Percentiles rank a stretch among this genome's conserved stretches.
Evolutionary conservation across 1,140 invertebrate genomes (phyloP).

Genomic region (Eueides isabella): DNA sequence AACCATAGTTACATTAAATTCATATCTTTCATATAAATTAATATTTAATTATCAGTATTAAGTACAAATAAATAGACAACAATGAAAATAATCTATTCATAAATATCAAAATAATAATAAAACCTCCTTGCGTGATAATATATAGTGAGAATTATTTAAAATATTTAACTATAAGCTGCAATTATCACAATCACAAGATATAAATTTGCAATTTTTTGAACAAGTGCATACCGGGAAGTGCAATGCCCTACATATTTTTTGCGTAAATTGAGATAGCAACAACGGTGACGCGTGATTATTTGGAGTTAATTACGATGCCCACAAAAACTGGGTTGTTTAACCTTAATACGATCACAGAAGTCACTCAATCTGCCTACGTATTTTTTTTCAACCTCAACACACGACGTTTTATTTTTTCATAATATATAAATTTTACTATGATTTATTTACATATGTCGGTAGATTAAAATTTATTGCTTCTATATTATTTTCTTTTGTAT

Average conservation of each 20-base stretch:
- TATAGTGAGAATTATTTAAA: not conserved
- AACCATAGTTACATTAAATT: no score
- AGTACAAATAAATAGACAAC: not conserved
- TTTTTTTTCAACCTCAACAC: not conserved
- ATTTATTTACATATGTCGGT: not conserved
- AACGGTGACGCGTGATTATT: constrained; percentile 32
- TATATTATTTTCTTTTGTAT: not conserved
- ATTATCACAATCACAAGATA: not conserved
- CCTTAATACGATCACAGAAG: constrained; percentile 1
- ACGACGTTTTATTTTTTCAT: not conserved
- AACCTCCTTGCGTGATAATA: not conserved
- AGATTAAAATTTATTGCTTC: not conserved
- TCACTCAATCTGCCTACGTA: constrained; percentile 6
- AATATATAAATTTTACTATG: not conserved
- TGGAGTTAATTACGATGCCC: constrained; percentile 30
- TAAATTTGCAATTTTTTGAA: not conserved
- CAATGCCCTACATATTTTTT: constrained; percentile 34
- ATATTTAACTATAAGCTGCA: not conserved
- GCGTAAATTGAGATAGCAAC: constrained; percentile 32
- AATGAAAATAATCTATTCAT: not conserved
- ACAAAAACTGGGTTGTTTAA: constrained; percentile 18
- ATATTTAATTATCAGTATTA: not conserved
- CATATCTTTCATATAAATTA: no score
- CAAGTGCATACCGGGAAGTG: constrained; percentile 9
- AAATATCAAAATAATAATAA: not conserved